Conservation (phyloP, 2,113 vertebrate species). For the Elanus axillaris region DNA sequence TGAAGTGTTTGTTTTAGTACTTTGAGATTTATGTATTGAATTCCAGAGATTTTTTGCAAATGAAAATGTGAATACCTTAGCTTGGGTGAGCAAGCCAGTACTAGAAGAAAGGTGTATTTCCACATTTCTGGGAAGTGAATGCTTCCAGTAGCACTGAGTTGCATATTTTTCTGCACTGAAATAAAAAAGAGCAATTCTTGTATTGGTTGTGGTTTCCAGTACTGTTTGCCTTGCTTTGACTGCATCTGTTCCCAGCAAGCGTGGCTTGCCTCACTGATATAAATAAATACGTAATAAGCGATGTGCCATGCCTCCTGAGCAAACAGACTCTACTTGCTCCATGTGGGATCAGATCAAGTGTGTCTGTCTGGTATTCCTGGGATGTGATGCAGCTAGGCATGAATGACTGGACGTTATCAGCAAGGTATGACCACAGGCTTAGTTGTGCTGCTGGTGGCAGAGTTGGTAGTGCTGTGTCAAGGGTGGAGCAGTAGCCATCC, state of each 20-base stretch:
- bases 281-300: background rate
- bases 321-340: background rate
- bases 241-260: background rate
- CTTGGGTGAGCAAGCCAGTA: background rate
- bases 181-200: background rate
- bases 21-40: constrained; percentile 25
- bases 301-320: background rate
- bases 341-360: background rate
- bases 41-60: constrained; percentile 4
- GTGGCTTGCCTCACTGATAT: background rate
- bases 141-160: background rate
- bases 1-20: constrained; percentile 32
- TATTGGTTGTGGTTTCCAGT: background rate
- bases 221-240: background rate
- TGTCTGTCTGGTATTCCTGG: background rate
- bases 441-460: background rate
- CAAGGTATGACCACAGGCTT: background rate
- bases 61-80: background rate
- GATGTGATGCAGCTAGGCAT: background rate
- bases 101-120: background rate
- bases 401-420: background rate
- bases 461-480: fast-evolving
- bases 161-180: background rate
- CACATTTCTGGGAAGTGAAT: background rate
- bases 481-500: fast-evolving